phyloP scores from a whole-genome alignment of 2,113 vertebrate genomes.

The Zosterops lateralis region DNA sequence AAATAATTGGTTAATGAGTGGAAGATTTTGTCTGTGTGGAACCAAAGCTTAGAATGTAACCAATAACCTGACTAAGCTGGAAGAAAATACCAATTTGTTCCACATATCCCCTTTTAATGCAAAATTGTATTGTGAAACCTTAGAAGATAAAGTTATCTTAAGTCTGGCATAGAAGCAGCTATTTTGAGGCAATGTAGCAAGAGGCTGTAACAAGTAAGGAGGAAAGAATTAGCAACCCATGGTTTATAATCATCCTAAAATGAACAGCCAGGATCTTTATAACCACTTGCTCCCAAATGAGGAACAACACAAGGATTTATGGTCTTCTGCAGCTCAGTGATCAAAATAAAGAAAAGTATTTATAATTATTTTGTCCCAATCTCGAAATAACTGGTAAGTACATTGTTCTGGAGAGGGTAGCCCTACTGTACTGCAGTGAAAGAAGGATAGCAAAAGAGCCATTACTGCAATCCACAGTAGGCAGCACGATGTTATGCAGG shows the following conservation, averaged over 20 bases:
- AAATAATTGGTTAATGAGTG: constrained; percentile 62
- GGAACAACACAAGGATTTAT: constrained; percentile 30
- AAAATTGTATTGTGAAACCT: neutral
- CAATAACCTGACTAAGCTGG: constrained; percentile 50
- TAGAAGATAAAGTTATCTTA: constrained; percentile 1
- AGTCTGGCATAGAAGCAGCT: neutral
- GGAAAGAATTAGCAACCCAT: neutral
- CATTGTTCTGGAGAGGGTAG: constrained; percentile 29
- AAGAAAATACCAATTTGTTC: constrained; percentile 49
- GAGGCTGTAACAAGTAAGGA: neutral
- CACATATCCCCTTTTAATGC: neutral
- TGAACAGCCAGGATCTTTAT: neutral
- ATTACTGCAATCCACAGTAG: neutral
- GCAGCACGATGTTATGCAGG: constrained; percentile 14
- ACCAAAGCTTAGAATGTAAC: constrained; percentile 49
- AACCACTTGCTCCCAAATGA: constrained; percentile 1
- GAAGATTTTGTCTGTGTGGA: constrained; percentile 1
- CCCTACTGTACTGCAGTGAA: constrained; percentile 25
- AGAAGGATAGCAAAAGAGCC: constrained; percentile 29
- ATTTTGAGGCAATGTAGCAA: neutral
- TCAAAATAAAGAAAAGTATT: constrained; percentile 18
- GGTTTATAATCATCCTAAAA: constrained; percentile 12
- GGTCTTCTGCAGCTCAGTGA: constrained; percentile 32
- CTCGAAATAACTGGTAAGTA: constrained; percentile 2
- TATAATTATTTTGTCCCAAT: constrained; percentile 8